A percentile compares a stretch with the other conserved stretches of the same genome.
Conservation (phyloP, 2,888 invertebrate species). For the Pseudolycoriella hygida region DNA sequence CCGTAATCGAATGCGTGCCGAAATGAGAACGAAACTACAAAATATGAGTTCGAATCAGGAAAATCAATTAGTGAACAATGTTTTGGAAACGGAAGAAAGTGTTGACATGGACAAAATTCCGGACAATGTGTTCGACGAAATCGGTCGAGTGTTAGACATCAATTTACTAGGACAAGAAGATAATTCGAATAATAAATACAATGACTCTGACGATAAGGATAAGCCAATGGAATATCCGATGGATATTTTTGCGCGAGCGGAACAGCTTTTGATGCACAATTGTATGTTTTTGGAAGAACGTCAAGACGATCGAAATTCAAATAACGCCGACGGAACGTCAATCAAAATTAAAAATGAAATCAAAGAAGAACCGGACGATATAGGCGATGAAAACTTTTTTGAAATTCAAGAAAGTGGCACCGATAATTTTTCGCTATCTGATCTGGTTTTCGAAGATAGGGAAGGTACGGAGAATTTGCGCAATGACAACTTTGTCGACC, state of each 20-base stretch:
- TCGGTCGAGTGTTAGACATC: conserved; percentile 22
- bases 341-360: too few species aligned
- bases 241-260: not conserved
- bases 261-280: not conserved
- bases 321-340: too few species aligned
- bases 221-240: not conserved
- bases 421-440: too few species aligned
- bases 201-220: not conserved
- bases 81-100: conserved; percentile 21
- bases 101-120: conserved; percentile 24
- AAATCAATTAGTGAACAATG: conserved; percentile 10
- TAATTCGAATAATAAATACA: not conserved
- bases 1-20: conserved; percentile 20
- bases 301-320: not conserved
- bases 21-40: conserved; percentile 22
- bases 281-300: not conserved
- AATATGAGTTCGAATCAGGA: conserved; percentile 17
- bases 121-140: conserved; percentile 20
- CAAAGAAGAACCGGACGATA: too few species aligned
- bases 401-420: too few species aligned
- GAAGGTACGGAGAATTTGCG: too few species aligned
- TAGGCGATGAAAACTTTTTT: too few species aligned
- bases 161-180: conserved; percentile 12
- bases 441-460: too few species aligned
- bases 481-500: too few species aligned